Evolutionary conservation across 2,113 vertebrate species (phyloP).

Genomic region (Stictonetta naevosa): DNA sequence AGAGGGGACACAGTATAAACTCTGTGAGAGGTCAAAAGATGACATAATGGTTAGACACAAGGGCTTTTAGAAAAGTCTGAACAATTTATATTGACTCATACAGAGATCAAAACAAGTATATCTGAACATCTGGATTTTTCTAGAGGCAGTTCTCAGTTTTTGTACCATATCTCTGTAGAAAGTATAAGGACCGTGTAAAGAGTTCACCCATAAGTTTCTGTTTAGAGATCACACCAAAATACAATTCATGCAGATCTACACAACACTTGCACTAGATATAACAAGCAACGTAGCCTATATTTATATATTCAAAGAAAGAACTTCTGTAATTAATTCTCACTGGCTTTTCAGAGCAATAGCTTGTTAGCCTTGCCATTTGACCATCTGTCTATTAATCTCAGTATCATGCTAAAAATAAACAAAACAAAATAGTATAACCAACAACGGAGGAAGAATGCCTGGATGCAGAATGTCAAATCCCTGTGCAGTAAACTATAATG

Average conservation of each 20-base stretch:
- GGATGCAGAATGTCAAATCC: neutral
- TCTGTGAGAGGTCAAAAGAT: neutral
- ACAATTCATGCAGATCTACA: neutral
- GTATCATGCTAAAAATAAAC: neutral
- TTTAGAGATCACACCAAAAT: neutral
- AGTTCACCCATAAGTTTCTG: neutral
- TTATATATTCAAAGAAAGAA: neutral
- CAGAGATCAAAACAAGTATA: neutral
- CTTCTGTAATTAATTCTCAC: neutral
- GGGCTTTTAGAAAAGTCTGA: neutral
- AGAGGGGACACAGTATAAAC: neutral
- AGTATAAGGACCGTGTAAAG: neutral
- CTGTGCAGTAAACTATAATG: neutral
- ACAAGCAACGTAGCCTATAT: neutral
- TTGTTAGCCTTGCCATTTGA: constrained; percentile 1
- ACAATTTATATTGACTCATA: neutral
- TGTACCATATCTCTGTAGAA: neutral
- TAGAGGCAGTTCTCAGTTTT: neutral
- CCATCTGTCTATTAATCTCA: neutral
- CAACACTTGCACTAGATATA: neutral
- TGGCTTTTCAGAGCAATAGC: neutral
- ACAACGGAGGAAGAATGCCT: neutral
- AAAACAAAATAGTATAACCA: neutral
- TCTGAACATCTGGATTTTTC: neutral
- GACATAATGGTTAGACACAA: neutral